These are phyloP conservation scores for Calyptomena viridis DNA, from an alignment of 2,113 vertebrate species.

Conservation along the genomic window DNA sequence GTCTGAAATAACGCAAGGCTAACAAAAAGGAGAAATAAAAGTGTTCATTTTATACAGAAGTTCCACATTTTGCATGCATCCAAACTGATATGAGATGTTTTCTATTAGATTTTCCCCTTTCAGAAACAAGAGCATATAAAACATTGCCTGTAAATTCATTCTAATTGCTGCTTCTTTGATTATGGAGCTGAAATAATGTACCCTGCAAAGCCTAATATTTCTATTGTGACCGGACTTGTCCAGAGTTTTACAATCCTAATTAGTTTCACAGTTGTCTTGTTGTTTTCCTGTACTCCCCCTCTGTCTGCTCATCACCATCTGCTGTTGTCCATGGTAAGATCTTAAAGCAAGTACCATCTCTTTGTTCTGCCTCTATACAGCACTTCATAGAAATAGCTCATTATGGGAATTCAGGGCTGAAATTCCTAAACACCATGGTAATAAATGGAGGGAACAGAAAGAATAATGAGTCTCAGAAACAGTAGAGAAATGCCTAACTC, in stretches of 20 bases:
- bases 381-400: constrained; percentile 61
- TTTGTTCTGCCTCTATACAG: constrained; percentile 59
- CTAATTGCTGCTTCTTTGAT: background rate
- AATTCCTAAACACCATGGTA: constrained; percentile 55
- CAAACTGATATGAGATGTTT: background rate
- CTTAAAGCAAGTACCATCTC: constrained; percentile 58
- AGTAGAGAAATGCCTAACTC: background rate
- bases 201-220: constrained; percentile 49
- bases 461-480: constrained; percentile 28
- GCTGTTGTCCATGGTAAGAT: constrained; percentile 41
- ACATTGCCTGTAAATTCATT: background rate
- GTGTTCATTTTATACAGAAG: background rate
- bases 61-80: background rate
- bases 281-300: constrained; percentile 64
- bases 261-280: constrained; percentile 68
- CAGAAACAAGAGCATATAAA: background rate
- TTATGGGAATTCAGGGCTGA: constrained; percentile 52
- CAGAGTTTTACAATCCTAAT: constrained; percentile 67
- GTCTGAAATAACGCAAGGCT: background rate
- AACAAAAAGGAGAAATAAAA: background rate
- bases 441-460: constrained; percentile 49
- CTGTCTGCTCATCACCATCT: constrained; percentile 65
- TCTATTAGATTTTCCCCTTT: background rate
- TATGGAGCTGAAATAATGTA: constrained; percentile 35
- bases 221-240: constrained; percentile 55